phyloP scores from a whole-genome alignment of 1,140 invertebrate genomes.

The Trigoniulus corallinus region DNA sequence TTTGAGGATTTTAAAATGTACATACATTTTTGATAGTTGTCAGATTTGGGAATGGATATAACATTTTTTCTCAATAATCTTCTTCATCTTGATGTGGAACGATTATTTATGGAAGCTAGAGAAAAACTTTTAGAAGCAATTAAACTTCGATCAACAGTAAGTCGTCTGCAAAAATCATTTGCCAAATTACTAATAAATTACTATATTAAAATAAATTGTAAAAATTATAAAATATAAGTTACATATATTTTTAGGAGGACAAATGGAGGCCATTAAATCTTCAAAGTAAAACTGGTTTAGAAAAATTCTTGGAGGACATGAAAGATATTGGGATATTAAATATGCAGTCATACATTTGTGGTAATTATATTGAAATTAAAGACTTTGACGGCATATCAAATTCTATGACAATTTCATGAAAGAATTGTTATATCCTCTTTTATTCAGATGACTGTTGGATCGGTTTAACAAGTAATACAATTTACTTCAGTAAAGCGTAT shows the following conservation, averaged over 20 bases:
- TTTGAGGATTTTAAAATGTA: conserved; percentile 11
- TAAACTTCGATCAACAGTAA: conserved; percentile 37
- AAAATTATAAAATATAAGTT: neutral
- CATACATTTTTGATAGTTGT: conserved; percentile 32
- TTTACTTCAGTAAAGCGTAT: conserved; percentile 49
- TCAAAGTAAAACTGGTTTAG: conserved; percentile 33
- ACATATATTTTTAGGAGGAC: conserved; percentile 34
- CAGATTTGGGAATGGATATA: conserved; percentile 56
- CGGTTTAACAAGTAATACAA: conserved; percentile 47
- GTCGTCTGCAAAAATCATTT: neutral
- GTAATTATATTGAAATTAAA: conserved; percentile 19
- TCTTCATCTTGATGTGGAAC: conserved; percentile 44
- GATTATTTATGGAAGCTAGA: conserved; percentile 41
- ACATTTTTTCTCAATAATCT: conserved; percentile 66
- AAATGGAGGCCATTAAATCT: conserved; percentile 51
- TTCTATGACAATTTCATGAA: neutral
- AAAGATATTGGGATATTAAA: conserved; percentile 32
- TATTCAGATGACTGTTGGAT: conserved; percentile 43
- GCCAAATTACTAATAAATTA: neutral
- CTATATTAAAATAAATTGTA: neutral
- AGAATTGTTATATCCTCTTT: conserved; percentile 20
- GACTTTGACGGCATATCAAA: neutral
- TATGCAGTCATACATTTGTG: conserved; percentile 35
- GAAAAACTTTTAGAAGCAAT: conserved; percentile 58
- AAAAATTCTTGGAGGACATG: conserved; percentile 39